Conservation (phyloP, 2,797 vertebrate species). For the Chelmon rostratus region DNA sequence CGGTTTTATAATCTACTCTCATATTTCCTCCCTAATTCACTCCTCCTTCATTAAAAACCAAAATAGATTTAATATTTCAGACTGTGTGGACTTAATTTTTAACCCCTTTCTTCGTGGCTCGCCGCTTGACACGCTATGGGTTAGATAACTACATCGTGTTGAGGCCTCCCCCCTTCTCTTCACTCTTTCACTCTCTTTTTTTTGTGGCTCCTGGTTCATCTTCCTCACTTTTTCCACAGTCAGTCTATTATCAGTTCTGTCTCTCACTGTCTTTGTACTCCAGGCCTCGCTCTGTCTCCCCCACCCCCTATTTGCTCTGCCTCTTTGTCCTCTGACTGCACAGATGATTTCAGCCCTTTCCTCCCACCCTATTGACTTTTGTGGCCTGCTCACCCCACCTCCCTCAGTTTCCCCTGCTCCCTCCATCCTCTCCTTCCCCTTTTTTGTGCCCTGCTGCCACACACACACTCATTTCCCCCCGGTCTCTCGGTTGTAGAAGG, state of each 20-base stretch:
- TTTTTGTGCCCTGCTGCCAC: conserved; percentile 50
- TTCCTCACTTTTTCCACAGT: conserved; percentile 67
- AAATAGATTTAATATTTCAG: conserved; percentile 87
- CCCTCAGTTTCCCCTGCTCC: conserved; percentile 55
- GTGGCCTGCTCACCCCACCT: conserved; percentile 65
- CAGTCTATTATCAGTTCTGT: conserved; percentile 68
- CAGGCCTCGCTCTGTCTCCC: conserved; percentile 42
- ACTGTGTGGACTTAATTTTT: conserved; percentile 80
- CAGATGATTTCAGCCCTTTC: conserved; percentile 78
- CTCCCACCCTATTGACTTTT: conserved; percentile 81
- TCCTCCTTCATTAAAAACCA: conserved; percentile 85
- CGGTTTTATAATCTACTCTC: conserved; percentile 86
- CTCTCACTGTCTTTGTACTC: conserved; percentile 64
- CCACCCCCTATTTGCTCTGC: conserved; percentile 63
- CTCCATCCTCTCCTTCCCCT: conserved; percentile 60
- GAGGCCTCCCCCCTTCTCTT: conserved; percentile 31
- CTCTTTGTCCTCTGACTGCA: conserved; percentile 75
- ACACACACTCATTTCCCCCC: conserved; percentile 33
- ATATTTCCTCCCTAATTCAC: conserved; percentile 86
- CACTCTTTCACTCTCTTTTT: conserved; percentile 1
- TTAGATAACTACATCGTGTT: conserved; percentile 63
- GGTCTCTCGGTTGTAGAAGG: conserved; percentile 37
- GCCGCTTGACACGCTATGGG: conserved; percentile 54
- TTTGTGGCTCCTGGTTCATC: conserved; percentile 45
- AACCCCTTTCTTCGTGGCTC: conserved; percentile 70